A percentile compares a stretch with the other conserved stretches of the same genome.
These are phyloP conservation scores for Drosophila navojoa DNA, from an alignment of 1,140 invertebrate genomes.

Conservation along the genomic window DNA sequence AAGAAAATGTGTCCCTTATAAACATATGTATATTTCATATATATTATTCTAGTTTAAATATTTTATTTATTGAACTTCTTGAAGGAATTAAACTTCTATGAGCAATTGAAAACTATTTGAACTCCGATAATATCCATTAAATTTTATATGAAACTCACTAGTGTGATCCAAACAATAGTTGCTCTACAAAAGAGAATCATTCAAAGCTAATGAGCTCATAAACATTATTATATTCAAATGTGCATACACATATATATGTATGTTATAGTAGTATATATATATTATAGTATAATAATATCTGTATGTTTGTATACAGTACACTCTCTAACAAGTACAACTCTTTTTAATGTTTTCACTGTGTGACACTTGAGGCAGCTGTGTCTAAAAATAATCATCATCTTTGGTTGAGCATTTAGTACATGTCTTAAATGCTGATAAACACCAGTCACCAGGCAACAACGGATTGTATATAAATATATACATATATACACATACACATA, in stretches of 20 bases:
- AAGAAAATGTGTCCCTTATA: too few relatives aligned
- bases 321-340: slow-evolving; percentile 13
- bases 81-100: too few relatives aligned
- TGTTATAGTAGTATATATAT: too few relatives aligned
- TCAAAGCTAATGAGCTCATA: background rate
- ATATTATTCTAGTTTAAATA: too few relatives aligned
- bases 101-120: too few relatives aligned
- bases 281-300: background rate
- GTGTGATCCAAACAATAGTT: too few relatives aligned
- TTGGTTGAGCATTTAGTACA: slow-evolving; percentile 38
- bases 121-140: too few relatives aligned
- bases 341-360: slow-evolving; percentile 16
- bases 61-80: too few relatives aligned
- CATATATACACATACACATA: slow-evolving; percentile 22
- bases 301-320: background rate
- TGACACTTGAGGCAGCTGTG: slow-evolving; percentile 23
- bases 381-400: slow-evolving; percentile 42
- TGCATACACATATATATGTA: background rate
- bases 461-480: slow-evolving; percentile 36
- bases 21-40: too few relatives aligned
- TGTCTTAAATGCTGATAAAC: slow-evolving; percentile 59
- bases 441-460: slow-evolving; percentile 64
- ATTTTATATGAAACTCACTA: too few relatives aligned
- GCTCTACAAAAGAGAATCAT: too few relatives aligned
- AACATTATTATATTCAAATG: background rate